Evolutionary conservation across 1,140 invertebrate genomes (phyloP).

Genomic region (Eupristina koningsbergeri): DNA sequence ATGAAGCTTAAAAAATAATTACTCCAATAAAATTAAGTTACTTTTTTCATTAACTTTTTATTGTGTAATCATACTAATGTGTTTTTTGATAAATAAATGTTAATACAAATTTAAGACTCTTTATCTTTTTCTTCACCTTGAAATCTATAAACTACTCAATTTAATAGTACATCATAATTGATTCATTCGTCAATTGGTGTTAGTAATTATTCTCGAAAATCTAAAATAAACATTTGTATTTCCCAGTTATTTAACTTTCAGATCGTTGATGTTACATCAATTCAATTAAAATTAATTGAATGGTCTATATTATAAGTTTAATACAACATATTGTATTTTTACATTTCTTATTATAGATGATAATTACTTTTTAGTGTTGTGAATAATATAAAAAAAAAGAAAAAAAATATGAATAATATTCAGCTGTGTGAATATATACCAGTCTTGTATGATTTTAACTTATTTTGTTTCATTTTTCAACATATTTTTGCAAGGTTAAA

Average conservation of each 20-base stretch:
- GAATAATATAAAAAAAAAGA: too few relatives aligned
- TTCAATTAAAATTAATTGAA: neutral
- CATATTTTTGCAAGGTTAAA: too few relatives aligned
- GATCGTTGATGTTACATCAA: neutral
- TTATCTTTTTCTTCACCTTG: conserved; percentile 21
- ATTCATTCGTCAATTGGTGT: neutral
- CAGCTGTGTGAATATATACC: too few relatives aligned
- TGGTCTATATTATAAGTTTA: neutral
- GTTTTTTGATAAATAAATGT: conserved; percentile 7
- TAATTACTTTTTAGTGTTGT: too few relatives aligned
- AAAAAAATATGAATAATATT: too few relatives aligned
- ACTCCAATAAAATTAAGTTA: neutral
- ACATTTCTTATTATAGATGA: too few relatives aligned
- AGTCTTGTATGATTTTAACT: too few relatives aligned
- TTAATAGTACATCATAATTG: neutral
- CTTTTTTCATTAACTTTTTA: neutral
- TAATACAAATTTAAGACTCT: neutral
- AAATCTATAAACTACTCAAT: conserved; percentile 21
- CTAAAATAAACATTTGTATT: neutral
- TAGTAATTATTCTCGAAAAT: neutral
- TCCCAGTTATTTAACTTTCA: neutral
- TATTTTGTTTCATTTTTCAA: too few relatives aligned
- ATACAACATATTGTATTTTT: neutral
- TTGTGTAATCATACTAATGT: neutral
- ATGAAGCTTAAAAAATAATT: neutral